Evolutionary conservation across 2,113 vertebrate species (phyloP), one percentile per base, ranked within the genome.

Genomic region (Stigmatopora argus): DNA sequence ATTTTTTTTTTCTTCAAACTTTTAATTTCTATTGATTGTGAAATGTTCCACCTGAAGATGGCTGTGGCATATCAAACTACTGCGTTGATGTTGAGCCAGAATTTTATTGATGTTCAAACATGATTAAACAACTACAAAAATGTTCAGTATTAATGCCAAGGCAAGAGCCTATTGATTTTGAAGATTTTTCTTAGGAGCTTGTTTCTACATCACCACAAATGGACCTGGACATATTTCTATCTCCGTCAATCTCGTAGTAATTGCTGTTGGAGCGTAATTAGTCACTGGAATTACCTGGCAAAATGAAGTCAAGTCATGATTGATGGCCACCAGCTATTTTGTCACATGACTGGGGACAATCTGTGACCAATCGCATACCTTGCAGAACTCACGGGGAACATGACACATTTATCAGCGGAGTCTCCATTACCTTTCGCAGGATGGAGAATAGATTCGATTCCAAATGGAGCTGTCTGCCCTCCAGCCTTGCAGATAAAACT

Each of bases 401-500:
- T 63, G 55, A 83, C 84, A 82, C 83, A 90, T 89, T 85, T 87
- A 83, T 88, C 89, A 86, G 81, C 62, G 71, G 84, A 81, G 74
- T 80, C 81, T 81, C 85, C 75, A 86, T 90, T 89, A 90, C 81
- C 84, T 86, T 83, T 74, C 78, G 82, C 81, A 74, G 84, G 80
- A 87, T 85, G 82, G 81, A 85, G 86, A 90, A 90, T 86, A 87
- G 87, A 89, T 90, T 86, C 85, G 86, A 88, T 90, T 86, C 85
- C 84, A 62, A 84, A 77, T 82, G 80, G 85, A 83, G 78, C 66
- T 12, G 17, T 86, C 76, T 74, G 80, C 78, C 73, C 79, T 78
- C 83, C 77, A 87, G 85, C 82, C 71, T 74, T 57, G 21, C 45
- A 87, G 88, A 89, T 87, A 83, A 83, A 77, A 83, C 82, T 64